Evolutionary conservation across 2,797 vertebrate genomes (phyloP), one percentile per base, ranked within the genome.

Genomic region (Hoplostethus atlanticus): DNA sequence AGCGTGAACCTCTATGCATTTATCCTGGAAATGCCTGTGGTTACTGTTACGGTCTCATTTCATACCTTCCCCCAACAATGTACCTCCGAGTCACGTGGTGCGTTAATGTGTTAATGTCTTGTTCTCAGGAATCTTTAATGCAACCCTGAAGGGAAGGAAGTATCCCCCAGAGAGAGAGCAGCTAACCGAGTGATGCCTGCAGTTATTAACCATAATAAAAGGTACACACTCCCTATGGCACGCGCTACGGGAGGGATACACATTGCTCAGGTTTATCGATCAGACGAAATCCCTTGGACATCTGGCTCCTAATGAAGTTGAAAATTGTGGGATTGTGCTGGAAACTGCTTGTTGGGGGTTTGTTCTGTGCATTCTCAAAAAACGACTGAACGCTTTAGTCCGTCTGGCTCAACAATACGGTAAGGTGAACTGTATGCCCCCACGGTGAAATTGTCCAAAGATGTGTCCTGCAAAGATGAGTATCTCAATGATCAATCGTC

Each of bases 211-310:
- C 31, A 13, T 54, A 73, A 84, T 71, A 75, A 79, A 82, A 84
- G 42, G 44, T 54, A 65, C 70, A 73, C 44, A 38, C 64, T 68
- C 53, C 28, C 28, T 28, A 28, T 28, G 28, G 28, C 28, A 28
- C 28, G 3, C 28, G 3, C 28, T 28, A 28, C 3, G 28, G 28
- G 28, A 10, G 59, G 73, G 76, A 87, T 72, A 72, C 80, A 60
- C 62, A 64, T 72, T 61, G 69, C 68, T 73, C 53, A 73, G 73
- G 66, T 81, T 81, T 87, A 92, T 91, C 25, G 84, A 90, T 92
- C 48, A 65, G 51, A 64, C 4, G 1, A 73, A 83, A 85, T 86
- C 84, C 83, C 61, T 69, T 13, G 53, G 53, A 66, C 64, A n/a
- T 80, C 71, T 68, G 28, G 58, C 42, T 50, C 21, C 77, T 79